Percentiles rank a stretch among this genome's conserved stretches.
Conservation (phyloP, 1,140 invertebrate species). For the Eumaeus atala region DNA sequence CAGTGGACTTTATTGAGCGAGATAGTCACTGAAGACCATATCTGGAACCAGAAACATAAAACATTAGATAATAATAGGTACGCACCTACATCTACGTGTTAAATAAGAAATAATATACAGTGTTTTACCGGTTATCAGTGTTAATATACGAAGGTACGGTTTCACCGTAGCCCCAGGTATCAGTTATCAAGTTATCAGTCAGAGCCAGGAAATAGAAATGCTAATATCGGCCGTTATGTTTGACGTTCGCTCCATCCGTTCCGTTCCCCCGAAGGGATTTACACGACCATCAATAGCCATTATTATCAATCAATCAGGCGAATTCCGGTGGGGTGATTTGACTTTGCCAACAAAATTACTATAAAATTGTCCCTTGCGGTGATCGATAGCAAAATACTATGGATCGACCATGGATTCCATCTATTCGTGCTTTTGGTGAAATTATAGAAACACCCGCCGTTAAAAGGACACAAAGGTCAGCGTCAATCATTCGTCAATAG, state of each 20-base stretch:
- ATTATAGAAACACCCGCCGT: neutral
- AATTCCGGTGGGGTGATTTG: slow-evolving; percentile 42
- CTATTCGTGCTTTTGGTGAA: neutral
- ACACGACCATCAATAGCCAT: slow-evolving; percentile 49
- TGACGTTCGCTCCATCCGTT: slow-evolving; percentile 41
- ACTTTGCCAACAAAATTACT: slow-evolving; percentile 26
- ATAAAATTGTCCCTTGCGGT: slow-evolving; percentile 50
- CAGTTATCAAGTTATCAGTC: slow-evolving; percentile 12
- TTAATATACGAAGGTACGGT: slow-evolving; percentile 3
- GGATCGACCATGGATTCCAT: too few species aligned
- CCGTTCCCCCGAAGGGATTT: slow-evolving; percentile 31
- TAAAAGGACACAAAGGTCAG: neutral
- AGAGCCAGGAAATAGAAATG: slow-evolving; percentile 39
- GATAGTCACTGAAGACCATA: slow-evolving; percentile 1
- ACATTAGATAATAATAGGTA: neutral
- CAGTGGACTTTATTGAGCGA: neutral
- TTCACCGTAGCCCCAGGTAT: slow-evolving; percentile 5
- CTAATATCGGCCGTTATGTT: slow-evolving; percentile 49
- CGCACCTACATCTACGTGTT: neutral
- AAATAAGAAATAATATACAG: slow-evolving; percentile 2
- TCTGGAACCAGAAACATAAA: neutral
- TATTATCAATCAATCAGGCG: slow-evolving; percentile 61
- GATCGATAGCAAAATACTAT: slow-evolving; percentile 15
- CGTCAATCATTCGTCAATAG: too few species aligned
- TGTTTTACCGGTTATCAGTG: neutral